Evolutionary conservation across 64 coral and sea anemone genomes (phyloP).

Genomic region (Montipora cactus): DNA sequence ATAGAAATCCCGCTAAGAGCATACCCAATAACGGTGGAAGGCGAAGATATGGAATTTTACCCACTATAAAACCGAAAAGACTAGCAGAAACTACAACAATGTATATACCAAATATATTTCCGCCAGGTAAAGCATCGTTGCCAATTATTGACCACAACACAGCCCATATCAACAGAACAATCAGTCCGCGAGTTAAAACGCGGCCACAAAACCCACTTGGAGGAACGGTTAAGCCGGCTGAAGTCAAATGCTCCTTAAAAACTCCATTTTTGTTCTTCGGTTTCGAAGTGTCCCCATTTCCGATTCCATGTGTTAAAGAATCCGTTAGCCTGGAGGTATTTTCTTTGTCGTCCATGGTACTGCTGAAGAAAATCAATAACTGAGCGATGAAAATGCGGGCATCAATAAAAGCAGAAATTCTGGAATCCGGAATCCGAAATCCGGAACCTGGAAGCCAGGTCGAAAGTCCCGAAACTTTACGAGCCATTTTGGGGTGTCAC

Average conservation of each 20-base stretch:
- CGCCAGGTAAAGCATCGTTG: conserved; percentile 77
- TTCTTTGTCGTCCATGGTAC: background rate
- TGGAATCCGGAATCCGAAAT: too few relatives aligned
- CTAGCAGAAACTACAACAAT: conserved; percentile 82
- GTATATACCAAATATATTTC: conserved; percentile 93
- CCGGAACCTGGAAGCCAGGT: too few relatives aligned
- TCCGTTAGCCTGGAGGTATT: background rate
- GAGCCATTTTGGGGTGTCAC: too few relatives aligned
- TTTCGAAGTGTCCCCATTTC: background rate
- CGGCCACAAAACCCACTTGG: conserved; percentile 49
- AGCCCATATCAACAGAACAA: conserved; percentile 68
- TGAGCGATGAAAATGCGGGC: too few relatives aligned
- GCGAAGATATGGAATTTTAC: conserved; percentile 61
- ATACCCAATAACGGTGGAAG: conserved; percentile 92
- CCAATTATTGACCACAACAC: conserved; percentile 79
- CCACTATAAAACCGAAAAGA: conserved; percentile 78
- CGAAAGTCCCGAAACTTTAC: too few relatives aligned
- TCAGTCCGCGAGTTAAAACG: conserved; percentile 55
- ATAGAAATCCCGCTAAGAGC: conserved; percentile 86
- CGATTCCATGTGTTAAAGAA: background rate
- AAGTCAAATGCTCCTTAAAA: background rate
- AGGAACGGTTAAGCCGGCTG: conserved; percentile 34
- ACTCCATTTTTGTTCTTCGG: background rate
- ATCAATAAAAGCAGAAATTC: too few relatives aligned
- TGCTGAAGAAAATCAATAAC: background rate